These are phyloP conservation scores for Hesperophylax magnus DNA, from an alignment of 1,140 invertebrate species.

Conservation along the genomic window DNA sequence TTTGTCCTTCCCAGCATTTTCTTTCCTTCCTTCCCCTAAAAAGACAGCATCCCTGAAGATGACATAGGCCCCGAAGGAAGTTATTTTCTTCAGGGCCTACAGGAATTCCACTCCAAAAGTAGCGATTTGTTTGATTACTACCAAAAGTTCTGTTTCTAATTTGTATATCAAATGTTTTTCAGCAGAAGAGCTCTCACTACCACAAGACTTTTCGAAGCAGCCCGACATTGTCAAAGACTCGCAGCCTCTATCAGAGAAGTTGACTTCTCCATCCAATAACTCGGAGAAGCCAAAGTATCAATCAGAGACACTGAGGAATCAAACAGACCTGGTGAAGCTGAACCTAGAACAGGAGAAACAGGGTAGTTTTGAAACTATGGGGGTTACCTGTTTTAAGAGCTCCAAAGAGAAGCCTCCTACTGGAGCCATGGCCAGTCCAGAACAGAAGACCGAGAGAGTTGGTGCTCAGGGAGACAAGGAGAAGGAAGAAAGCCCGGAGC, in stretches of 20 bases:
- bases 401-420: background rate
- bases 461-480: background rate
- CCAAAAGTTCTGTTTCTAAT: too few relatives aligned
- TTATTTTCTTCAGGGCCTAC: too few relatives aligned
- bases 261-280: background rate
- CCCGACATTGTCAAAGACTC: slow-evolving; percentile 34
- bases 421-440: background rate
- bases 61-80: too few relatives aligned
- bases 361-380: background rate
- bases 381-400: slow-evolving; percentile 2
- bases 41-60: too few relatives aligned
- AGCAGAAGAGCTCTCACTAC: slow-evolving; percentile 50
- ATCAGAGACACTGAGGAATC: background rate
- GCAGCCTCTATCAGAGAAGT: background rate
- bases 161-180: slow-evolving; percentile 5
- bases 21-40: too few relatives aligned
- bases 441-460: background rate
- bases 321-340: background rate
- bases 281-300: background rate
- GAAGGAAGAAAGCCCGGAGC: slow-evolving; percentile 12
- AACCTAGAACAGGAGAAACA: background rate
- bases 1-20: too few relatives aligned
- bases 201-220: slow-evolving; percentile 48
- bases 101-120: too few relatives aligned
- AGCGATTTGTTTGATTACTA: too few relatives aligned